A percentile compares a stretch with the other conserved stretches of the same genome.
phyloP scores from a whole-genome alignment of 92 coral and sea anemone genomes.

The Epizoanthus illoricatus region DNA sequence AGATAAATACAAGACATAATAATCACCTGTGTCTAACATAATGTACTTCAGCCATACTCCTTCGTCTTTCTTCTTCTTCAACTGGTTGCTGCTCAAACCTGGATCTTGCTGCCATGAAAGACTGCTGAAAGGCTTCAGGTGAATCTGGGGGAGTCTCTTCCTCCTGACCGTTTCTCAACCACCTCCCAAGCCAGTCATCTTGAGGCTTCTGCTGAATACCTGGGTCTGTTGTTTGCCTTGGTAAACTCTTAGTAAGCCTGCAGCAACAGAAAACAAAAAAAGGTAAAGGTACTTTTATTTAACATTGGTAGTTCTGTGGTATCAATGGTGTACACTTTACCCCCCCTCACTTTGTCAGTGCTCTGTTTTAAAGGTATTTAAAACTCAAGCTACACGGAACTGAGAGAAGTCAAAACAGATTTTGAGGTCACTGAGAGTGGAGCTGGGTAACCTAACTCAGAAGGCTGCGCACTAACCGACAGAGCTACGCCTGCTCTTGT shows the following conservation, averaged over 20 bases:
- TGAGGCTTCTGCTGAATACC: neutral
- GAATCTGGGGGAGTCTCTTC: constrained; percentile 27
- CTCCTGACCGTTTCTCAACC: constrained; percentile 61
- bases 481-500: too few relatives aligned
- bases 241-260: constrained; percentile 13
- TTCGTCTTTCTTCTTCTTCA: constrained; percentile 12
- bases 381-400: too few relatives aligned
- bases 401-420: too few relatives aligned
- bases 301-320: too few relatives aligned
- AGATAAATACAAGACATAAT: too few relatives aligned
- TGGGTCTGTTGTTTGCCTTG: constrained; percentile 20
- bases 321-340: too few relatives aligned
- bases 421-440: too few relatives aligned
- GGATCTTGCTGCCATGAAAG: constrained; percentile 66
- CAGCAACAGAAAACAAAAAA: neutral
- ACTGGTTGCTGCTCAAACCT: constrained; percentile 56
- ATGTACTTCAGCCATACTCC: constrained; percentile 16
- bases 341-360: too few relatives aligned
- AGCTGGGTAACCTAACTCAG: too few relatives aligned
- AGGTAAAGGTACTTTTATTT: too few relatives aligned
- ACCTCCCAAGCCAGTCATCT: constrained; percentile 74
- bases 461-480: too few relatives aligned
- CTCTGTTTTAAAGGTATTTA: too few relatives aligned
- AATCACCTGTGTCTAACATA: constrained; percentile 4
- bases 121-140: constrained; percentile 21